These are phyloP conservation scores for Erpornis zantholeuca DNA, from an alignment of 2,113 vertebrate species.

Conservation along the genomic window DNA sequence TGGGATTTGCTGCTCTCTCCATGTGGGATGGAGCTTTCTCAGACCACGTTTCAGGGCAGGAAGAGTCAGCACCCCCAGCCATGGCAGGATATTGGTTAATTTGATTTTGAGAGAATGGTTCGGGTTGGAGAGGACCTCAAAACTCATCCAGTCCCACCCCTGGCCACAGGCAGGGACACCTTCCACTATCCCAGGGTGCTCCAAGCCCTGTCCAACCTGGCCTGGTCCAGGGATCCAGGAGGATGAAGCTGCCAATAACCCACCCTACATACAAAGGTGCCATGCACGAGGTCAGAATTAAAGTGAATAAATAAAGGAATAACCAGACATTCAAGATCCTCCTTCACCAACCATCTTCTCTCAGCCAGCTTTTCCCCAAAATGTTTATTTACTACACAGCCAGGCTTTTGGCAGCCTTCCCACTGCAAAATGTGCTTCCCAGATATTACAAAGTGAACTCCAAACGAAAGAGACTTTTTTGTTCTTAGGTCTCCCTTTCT, in stretches of 20 bases:
- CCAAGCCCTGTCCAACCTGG: background rate
- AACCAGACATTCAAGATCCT: background rate
- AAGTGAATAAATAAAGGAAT: background rate
- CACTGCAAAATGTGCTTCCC: conserved; percentile 48
- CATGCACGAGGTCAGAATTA: accelerated
- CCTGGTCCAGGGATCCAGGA: background rate
- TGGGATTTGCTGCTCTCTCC: background rate
- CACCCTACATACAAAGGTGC: accelerated
- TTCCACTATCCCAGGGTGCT: accelerated
- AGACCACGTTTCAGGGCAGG: background rate
- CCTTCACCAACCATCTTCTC: background rate
- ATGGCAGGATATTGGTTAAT: accelerated
- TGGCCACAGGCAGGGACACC: background rate
- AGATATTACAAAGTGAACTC: conserved; percentile 54
- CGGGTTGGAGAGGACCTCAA: background rate
- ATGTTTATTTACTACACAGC: conserved; percentile 62
- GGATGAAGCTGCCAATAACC: background rate
- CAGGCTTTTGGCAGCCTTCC: conserved; percentile 44
- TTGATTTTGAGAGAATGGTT: background rate
- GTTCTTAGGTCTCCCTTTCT: background rate
- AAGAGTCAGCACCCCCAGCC: background rate
- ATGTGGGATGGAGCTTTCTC: background rate
- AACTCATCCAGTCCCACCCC: background rate
- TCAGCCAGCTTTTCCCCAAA: conserved; percentile 17
- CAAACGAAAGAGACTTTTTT: background rate